A percentile compares a stretch with the other conserved stretches of the same genome.
Conservation (phyloP, 2,113 vertebrate species). For the Proteles cristata region DNA sequence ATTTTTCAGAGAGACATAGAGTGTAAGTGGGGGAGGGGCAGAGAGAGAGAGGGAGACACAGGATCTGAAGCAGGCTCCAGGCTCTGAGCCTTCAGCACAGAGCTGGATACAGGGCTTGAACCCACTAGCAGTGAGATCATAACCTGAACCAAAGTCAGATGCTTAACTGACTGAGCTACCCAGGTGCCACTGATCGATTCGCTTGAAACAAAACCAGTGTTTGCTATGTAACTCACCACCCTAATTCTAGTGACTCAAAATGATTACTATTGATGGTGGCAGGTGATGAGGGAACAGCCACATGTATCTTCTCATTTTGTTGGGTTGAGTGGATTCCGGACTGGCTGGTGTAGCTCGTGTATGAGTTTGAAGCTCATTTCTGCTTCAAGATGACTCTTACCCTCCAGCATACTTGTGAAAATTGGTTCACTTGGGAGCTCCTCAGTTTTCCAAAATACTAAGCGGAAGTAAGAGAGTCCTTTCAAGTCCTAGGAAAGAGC, state of each 20-base stretch:
- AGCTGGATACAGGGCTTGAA: no score
- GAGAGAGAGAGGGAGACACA: no score
- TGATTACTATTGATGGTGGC: not conserved
- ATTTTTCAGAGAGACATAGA: no score
- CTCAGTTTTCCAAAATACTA: not conserved
- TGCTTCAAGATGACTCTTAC: not conserved
- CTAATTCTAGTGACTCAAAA: not conserved
- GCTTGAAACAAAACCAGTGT: not conserved
- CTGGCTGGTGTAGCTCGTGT: not conserved
- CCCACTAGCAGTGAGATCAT: no score
- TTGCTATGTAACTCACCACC: not conserved
- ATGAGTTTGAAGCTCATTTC: not conserved
- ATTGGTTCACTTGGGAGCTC: not conserved
- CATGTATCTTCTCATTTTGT: not conserved
- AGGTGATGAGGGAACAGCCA: no score
- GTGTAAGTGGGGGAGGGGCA: no score
- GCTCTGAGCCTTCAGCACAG: no score
- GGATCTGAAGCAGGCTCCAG: no score
- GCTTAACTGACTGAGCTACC: no score
- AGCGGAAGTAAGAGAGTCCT: not conserved
- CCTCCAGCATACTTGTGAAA: not conserved
- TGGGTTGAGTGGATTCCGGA: not conserved
- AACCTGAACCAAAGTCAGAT: no score
- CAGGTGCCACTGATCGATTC: not conserved
- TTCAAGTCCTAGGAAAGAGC: not conserved